Percentiles rank a stretch among this genome's conserved stretches.
Evolutionary conservation across 2,113 vertebrate genomes (phyloP).

Genomic region (Asarcornis scutulata): DNA sequence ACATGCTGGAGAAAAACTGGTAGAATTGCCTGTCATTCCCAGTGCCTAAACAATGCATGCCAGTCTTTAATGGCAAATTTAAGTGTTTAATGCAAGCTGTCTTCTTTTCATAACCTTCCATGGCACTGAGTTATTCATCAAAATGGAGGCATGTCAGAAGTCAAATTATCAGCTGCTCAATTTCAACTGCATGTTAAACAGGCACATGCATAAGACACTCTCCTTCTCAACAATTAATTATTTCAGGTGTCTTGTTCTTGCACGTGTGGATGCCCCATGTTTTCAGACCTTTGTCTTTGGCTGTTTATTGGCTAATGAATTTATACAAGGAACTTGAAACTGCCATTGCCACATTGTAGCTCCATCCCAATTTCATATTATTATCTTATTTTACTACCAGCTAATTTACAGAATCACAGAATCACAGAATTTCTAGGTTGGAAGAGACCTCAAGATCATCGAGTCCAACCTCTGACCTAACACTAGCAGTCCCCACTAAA

Average conservation of each 20-base stretch:
- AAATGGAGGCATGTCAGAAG: conserved; percentile 38
- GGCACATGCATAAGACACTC: not conserved
- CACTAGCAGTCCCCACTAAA: too few relatives aligned
- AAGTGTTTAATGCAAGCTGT: conserved; percentile 32
- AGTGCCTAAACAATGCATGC: not conserved
- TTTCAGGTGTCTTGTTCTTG: not conserved
- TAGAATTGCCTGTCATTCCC: not conserved
- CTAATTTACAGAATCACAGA: too few relatives aligned
- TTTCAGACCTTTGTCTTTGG: not conserved
- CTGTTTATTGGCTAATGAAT: not conserved
- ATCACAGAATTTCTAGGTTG: too few relatives aligned
- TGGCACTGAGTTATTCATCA: conserved; percentile 23
- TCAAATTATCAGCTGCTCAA: conserved; percentile 24
- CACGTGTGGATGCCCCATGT: not conserved
- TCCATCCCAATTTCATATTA: not conserved
- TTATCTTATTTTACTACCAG: not conserved
- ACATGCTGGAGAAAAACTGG: not conserved
- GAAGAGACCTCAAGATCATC: too few relatives aligned
- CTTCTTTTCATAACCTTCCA: conserved; percentile 7
- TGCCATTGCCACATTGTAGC: not conserved
- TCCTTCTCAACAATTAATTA: not conserved
- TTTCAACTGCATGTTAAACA: not conserved
- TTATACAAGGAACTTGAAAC: not conserved
- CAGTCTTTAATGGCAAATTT: conserved; percentile 34
- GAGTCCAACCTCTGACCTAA: too few relatives aligned